Percentiles rank a stretch among this genome's conserved stretches.
Evolutionary conservation across 2,888 invertebrate genomes (phyloP).

Genomic region (Adelognathus sp.): DNA sequence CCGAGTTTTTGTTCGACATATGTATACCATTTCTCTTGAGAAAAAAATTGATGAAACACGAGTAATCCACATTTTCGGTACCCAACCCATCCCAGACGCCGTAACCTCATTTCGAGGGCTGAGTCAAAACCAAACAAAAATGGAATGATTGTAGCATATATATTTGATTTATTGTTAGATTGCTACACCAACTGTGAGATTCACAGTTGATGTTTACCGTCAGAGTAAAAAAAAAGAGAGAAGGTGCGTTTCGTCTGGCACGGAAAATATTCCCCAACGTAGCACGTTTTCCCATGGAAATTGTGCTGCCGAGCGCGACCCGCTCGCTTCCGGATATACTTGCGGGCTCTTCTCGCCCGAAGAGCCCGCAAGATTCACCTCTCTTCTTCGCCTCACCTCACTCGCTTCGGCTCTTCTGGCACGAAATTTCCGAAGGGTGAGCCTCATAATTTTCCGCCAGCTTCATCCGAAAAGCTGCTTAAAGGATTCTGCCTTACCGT

Average conservation of each 20-base stretch:
- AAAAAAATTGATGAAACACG: neutral
- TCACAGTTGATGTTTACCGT: neutral
- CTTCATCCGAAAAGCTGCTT: conserved; percentile 47
- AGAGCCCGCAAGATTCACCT: conserved; percentile 35
- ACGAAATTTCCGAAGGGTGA: conserved; percentile 34
- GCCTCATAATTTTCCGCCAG: conserved; percentile 49
- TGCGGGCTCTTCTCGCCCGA: conserved; percentile 22
- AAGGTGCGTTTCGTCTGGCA: neutral
- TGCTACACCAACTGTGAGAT: no score
- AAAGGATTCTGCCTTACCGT: conserved; percentile 42
- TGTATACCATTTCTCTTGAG: no score
- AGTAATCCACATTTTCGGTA: neutral
- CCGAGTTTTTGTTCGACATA: no score
- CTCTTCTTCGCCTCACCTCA: neutral
- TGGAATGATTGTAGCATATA: neutral
- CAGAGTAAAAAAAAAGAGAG: neutral
- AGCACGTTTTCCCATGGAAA: conserved; percentile 15
- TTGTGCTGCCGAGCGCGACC: conserved; percentile 12
- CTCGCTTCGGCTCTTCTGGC: neutral
- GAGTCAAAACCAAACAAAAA: neutral
- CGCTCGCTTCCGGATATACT: conserved; percentile 24
- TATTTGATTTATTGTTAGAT: no score
- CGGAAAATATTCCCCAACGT: conserved; percentile 8
- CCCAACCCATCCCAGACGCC: neutral
- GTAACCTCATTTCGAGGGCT: neutral